Conservation (phyloP, 2,113 vertebrate species). For the Neolamprologus longior region DNA sequence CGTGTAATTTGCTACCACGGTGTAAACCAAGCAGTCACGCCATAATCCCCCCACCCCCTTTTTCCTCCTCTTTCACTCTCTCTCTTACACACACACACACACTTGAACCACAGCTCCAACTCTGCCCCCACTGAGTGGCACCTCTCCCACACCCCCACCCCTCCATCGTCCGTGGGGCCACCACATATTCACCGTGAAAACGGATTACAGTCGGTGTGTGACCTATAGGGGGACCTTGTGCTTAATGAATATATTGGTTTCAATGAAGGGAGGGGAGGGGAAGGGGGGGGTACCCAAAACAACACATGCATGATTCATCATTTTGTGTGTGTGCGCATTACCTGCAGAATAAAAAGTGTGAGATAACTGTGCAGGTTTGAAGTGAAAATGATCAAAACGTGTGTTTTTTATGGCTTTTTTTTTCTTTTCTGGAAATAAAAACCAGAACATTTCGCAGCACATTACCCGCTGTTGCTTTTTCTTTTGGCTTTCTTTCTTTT, state of each 20-base stretch:
- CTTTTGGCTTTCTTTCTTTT: neutral
- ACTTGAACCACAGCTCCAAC: slow-evolving; percentile 73
- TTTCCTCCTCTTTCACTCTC: neutral
- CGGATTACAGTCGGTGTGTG: slow-evolving; percentile 59
- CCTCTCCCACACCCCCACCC: slow-evolving; percentile 5
- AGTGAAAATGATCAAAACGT: neutral
- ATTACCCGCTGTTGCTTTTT: neutral
- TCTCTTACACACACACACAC: neutral
- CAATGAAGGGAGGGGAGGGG: neutral
- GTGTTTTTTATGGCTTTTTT: neutral
- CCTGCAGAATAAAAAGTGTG: neutral
- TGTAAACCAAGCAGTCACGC: slow-evolving; percentile 32
- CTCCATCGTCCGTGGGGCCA: slow-evolving; percentile 7
- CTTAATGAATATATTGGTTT: slow-evolving; percentile 61
- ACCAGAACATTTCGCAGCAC: neutral
- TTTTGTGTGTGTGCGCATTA: neutral
- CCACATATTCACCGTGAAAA: slow-evolving; percentile 59
- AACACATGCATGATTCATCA: neutral
- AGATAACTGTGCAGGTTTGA: neutral
- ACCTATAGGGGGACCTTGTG: slow-evolving; percentile 59
- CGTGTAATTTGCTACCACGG: slow-evolving; percentile 45
- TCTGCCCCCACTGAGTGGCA: slow-evolving; percentile 2
- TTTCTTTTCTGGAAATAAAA: neutral
- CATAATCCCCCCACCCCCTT: neutral
- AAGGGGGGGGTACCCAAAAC: neutral